Conservation (phyloP, 2,113 vertebrate genomes). For the Lagenorhynchus albirostris region DNA sequence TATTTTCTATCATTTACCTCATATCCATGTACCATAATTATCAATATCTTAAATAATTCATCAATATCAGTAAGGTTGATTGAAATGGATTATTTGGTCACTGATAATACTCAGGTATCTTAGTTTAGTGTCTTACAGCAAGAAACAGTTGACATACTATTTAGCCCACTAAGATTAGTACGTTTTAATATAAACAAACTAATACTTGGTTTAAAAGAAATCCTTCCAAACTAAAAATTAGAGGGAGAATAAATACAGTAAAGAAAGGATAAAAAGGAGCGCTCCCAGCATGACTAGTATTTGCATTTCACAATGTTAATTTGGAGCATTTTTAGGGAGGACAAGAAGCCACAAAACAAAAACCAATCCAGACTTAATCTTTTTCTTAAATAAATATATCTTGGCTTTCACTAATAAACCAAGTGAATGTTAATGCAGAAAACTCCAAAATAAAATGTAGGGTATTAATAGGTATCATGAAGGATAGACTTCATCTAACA, state of each 20-base stretch:
- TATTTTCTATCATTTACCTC: not conserved
- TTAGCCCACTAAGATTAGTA: not conserved
- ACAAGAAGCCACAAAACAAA: slow-evolving; percentile 20
- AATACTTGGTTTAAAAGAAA: not conserved
- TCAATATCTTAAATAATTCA: not conserved
- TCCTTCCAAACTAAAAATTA: not conserved
- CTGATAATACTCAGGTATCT: not conserved
- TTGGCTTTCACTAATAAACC: not conserved
- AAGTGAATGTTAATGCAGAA: not conserved
- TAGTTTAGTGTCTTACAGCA: slow-evolving; percentile 3
- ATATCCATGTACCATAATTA: not conserved
- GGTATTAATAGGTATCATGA: not conserved
- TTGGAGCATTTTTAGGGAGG: not conserved
- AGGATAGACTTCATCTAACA: not conserved
- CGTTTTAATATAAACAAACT: not conserved
- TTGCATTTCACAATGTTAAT: not conserved
- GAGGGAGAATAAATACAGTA: not conserved
- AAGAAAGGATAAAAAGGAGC: not conserved
- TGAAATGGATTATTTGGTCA: not conserved
- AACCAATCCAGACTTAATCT: not conserved
- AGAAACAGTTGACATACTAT: not conserved
- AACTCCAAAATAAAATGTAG: not conserved
- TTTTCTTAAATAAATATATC: not conserved
- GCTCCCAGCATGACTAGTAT: not conserved
- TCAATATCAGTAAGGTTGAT: not conserved